Base-by-base conservation (phyloP, 2,113 vertebrate genomes). In the Murina feae region DNA sequence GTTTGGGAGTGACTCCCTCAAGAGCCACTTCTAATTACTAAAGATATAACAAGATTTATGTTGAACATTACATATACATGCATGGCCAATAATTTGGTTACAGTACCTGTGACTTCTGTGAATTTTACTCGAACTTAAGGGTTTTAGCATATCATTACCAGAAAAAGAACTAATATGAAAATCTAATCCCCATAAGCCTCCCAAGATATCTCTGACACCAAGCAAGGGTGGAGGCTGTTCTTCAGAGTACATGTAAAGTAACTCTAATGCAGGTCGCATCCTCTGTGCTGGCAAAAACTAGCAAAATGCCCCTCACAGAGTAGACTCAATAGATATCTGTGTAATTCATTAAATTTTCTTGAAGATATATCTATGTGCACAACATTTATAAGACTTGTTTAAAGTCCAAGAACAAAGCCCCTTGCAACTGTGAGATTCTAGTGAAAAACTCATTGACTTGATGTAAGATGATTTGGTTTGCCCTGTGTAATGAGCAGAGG, bases 91-190 rank as follows among this genome's bases (percentile, higher is more conserved):
- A 96, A 97, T 91, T 96, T 95, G 96, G 97, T 96, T 89, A 63
- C 28, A 95, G 93, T 72, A 94, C 92, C 55, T 71, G 79, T 95
- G 96, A 97, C 94, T 97, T 97, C 90, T 44, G 71, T 76, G 81
- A 95, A 96, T 96, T 85, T 95, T 81, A 96, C 90, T 95, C 97
- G 97, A 98, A 97, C 90, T 96, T 92, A 94, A 98, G 93, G 78
- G 88, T 78, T 82, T 97, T 96, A 91, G 84, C 78, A 95, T 82
- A 95, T 95, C 79, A 96, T 96, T 96, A 94, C 89, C 25, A 93
- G n/a, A 92, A 97, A 98, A 97, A 78, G n/a, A n/a, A 49, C 72
- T 89, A 96, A 91, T 81, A 88, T 95, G 93, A 90, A 96, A 96
- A 97, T 55, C 84, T 96, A 71, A 85, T 90, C 79, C 86, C 82